Conservation (phyloP, 2,113 vertebrate genomes). For the Alligator mississippiensis region DNA sequence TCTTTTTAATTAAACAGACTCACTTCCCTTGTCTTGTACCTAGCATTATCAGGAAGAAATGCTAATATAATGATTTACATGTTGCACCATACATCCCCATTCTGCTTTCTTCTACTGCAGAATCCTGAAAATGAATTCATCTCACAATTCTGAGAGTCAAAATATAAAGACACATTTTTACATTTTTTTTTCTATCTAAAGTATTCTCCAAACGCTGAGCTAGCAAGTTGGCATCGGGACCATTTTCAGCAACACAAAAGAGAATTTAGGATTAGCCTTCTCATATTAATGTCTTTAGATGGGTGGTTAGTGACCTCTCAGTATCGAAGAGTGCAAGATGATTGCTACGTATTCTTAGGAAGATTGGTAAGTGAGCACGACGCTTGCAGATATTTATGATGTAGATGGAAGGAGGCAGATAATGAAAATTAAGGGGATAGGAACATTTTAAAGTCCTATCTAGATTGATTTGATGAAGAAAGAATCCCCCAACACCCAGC, state of each 20-base stretch:
- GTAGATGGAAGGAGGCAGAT: background rate
- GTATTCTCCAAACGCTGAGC: background rate
- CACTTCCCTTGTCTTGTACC: background rate
- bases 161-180: constrained; percentile 28
- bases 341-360: background rate
- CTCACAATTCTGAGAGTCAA: constrained; percentile 45
- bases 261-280: background rate
- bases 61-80: constrained; percentile 42
- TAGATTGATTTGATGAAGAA: background rate
- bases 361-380: background rate
- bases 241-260: background rate
- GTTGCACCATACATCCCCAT: constrained; percentile 35
- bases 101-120: constrained; percentile 42
- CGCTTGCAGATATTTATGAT: background rate
- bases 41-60: constrained; percentile 13
- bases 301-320: accelerated
- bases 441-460: background rate
- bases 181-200: background rate
- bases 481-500: background rate
- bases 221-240: no score
- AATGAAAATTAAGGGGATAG: background rate
- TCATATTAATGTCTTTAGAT: background rate
- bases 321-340: background rate
- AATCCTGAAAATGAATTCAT: constrained; percentile 45
- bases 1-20: background rate